Evolutionary conservation across 2,113 vertebrate species (phyloP).

Genomic region (Amazona vittata): DNA sequence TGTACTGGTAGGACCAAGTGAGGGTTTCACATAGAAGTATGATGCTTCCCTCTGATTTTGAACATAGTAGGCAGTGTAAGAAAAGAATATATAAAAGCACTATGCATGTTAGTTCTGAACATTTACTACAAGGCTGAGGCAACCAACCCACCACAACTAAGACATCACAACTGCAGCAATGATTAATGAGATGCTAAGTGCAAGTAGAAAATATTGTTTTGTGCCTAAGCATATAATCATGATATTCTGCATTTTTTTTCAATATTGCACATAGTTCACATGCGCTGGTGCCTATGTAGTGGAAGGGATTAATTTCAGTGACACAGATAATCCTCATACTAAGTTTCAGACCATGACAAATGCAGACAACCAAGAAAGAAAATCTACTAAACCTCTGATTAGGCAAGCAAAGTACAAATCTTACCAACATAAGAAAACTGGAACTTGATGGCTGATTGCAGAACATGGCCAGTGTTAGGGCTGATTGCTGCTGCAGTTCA

Average conservation of each 20-base stretch:
- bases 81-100: background rate
- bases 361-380: background rate
- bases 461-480: accelerated
- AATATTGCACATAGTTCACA: background rate
- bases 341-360: background rate
- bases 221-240: background rate
- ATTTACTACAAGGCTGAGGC: background rate
- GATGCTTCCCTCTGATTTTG: background rate
- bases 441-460: background rate
- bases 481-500: background rate
- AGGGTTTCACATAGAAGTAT: background rate
- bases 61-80: background rate
- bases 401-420: background rate
- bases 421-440: accelerated
- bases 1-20: background rate
- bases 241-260: background rate
- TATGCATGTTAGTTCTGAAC: background rate
- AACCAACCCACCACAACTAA: background rate
- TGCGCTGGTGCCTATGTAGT: background rate
- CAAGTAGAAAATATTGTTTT: background rate
- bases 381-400: background rate
- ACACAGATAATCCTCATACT: background rate
- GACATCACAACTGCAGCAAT: background rate
- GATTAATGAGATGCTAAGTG: slow-evolving; percentile 8
- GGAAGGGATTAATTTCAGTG: background rate